These are phyloP conservation scores for Cassiopea xamachana DNA, from an alignment of 30 jellyfish, hydroid and myxozoan genomes.

Conservation along the genomic window DNA sequence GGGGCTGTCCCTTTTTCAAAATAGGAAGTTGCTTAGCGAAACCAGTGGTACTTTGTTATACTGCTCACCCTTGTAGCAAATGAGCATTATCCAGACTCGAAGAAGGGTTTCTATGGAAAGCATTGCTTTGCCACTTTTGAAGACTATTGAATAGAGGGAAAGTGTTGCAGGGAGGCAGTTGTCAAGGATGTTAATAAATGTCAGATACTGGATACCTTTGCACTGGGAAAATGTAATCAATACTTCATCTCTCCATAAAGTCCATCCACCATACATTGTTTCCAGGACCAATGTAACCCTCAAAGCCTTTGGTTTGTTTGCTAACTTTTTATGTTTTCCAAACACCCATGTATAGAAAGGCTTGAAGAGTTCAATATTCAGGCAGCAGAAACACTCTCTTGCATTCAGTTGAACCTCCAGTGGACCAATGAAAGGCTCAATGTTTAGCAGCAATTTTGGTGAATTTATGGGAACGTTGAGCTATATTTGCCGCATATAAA, in stretches of 20 bases:
- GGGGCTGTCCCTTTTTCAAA: constrained; percentile 22
- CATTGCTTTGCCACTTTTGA: background rate
- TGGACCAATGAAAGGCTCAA: constrained; percentile 44
- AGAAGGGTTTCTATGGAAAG: background rate
- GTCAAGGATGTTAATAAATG: constrained; percentile 52
- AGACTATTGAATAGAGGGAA: background rate
- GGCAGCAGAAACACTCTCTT: constrained; percentile 51
- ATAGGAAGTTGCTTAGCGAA: constrained; percentile 41
- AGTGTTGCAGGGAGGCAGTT: background rate
- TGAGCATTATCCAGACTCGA: constrained; percentile 43
- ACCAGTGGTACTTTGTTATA: background rate
- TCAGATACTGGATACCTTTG: constrained; percentile 39
- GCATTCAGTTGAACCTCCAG: constrained; percentile 60
- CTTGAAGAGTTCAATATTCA: constrained; percentile 23
- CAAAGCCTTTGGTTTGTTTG: constrained; percentile 58
- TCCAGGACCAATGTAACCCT: constrained; percentile 36
- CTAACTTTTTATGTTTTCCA: constrained; percentile 34
- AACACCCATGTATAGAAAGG: constrained; percentile 19
- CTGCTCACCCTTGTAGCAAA: constrained; percentile 15
- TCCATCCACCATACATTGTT: constrained; percentile 57
- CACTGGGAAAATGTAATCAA: constrained; percentile 27
- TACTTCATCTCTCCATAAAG: constrained; percentile 28
- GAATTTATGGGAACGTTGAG: constrained; percentile 6
- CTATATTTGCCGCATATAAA: constrained; percentile 57
- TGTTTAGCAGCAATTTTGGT: constrained; percentile 6